Conservation (phyloP, 2,888 invertebrate genomes). For the Yponomeuta evonymella region DNA sequence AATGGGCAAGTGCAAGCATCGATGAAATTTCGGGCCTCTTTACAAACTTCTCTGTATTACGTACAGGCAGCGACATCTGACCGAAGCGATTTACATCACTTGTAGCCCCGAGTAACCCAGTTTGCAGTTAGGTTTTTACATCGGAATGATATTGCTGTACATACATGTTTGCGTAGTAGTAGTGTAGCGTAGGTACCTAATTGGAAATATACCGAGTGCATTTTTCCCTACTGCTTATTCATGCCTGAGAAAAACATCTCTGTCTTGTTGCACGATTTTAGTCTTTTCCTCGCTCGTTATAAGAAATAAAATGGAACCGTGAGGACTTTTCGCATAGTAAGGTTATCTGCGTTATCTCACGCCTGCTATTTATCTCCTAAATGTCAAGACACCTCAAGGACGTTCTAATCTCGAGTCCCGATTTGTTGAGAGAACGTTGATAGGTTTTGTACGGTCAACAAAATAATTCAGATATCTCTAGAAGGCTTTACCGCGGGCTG, state of each 20-base stretch:
- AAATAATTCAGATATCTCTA: neutral
- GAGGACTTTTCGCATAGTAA: neutral
- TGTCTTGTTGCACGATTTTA: neutral
- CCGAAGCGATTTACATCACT: too few species aligned
- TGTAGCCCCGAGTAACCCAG: too few species aligned
- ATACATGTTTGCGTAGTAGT: too few species aligned
- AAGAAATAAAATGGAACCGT: neutral
- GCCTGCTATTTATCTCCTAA: constrained; percentile 33
- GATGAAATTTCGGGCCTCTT: too few species aligned
- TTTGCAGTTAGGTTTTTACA: too few species aligned
- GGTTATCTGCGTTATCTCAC: constrained; percentile 13
- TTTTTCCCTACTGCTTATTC: neutral
- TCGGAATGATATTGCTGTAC: too few species aligned
- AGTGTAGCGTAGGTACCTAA: neutral
- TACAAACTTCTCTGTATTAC: too few species aligned
- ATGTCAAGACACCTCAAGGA: constrained; percentile 49
- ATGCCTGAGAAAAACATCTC: neutral
- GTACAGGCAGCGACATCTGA: too few species aligned
- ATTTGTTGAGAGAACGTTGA: neutral
- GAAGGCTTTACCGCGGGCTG: too few species aligned
- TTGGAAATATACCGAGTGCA: neutral
- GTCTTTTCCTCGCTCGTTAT: neutral
- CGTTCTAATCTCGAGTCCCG: constrained; percentile 14
- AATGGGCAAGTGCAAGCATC: too few species aligned
- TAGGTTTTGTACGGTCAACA: neutral